Percentiles rank a stretch among this genome's conserved stretches.
These are phyloP conservation scores for Seira musarum DNA, from an alignment of 2,888 invertebrate genomes.

Conservation along the genomic window DNA sequence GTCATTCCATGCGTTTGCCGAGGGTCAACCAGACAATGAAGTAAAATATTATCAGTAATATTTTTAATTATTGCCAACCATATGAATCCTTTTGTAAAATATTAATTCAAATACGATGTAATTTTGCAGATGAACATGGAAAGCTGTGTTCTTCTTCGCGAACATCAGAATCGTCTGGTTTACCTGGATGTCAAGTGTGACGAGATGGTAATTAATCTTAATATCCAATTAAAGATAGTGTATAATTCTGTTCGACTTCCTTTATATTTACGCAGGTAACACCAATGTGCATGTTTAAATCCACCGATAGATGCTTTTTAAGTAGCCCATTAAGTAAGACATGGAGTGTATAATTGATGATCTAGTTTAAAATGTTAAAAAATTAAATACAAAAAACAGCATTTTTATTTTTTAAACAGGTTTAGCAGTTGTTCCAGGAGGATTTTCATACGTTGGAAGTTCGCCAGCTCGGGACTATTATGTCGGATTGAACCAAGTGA, in stretches of 20 bases:
- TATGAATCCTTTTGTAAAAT: not conserved
- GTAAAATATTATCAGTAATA: too few relatives aligned
- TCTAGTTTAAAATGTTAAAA: too few relatives aligned
- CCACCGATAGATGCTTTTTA: not conserved
- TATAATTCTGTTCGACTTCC: too few relatives aligned
- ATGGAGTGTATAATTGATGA: too few relatives aligned
- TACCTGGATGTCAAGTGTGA: constrained; percentile 29
- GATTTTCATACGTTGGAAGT: constrained; percentile 26
- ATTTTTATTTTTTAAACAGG: constrained; percentile 1
- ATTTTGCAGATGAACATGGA: constrained; percentile 14
- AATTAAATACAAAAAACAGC: constrained; percentile 10
- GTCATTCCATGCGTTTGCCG: constrained; percentile 25
- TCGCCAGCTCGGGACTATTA: constrained; percentile 24
- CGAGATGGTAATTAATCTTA: not conserved
- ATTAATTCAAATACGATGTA: not conserved
- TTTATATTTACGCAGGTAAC: too few relatives aligned
- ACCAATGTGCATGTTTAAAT: constrained; percentile 34
- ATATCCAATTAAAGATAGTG: too few relatives aligned
- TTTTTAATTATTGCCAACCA: not conserved
- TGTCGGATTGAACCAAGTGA: constrained; percentile 25
- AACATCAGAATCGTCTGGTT: constrained; percentile 3
- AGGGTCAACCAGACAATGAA: constrained; percentile 26
- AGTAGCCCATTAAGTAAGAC: constrained; percentile 37
- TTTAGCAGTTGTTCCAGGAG: not conserved
- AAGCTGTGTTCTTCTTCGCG: constrained; percentile 13